Evolutionary conservation across 1,140 invertebrate genomes (phyloP), one percentile per base, ranked within the genome.

Genomic region (Aphaenogaster rudis): DNA sequence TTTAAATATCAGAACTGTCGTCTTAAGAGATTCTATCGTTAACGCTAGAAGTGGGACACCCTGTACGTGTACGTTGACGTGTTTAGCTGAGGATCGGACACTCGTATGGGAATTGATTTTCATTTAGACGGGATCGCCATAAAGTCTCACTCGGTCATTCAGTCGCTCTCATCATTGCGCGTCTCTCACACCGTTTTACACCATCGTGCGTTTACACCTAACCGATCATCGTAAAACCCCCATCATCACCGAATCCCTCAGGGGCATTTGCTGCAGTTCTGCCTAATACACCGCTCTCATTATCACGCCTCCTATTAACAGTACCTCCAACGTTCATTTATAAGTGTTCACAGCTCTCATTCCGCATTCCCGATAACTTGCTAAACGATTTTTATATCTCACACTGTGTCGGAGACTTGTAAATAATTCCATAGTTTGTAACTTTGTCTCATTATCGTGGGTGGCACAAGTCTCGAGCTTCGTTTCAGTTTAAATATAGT

Each of bases 281-380:
- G 92, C 92, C 92, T 92, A 87, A 93, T 90, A 93, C 92, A 93
- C 92, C 92, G 92, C 92, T 93, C 92, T 93, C 92, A 93, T 93
- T 69, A 90, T 3, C 69, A 91, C 88, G 87, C 86, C 91, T 91
- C 15, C 84, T 86, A 91, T 82, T 88, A 86, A 88, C 87, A 82
- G 50, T 28, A 59, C 88, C 80, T 88, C 86, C 86, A 87, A 59
- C 59, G 36, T 67, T 71, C 54, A 82, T 76, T 84, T 82, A 71
- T 78, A 63, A 87, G 77, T 57, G 21, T 89, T 89, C 36, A 42
- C 52, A 82, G 54, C 33, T 80, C 17, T 82, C n/a, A 28, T 88
- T 59, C 11, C 52, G 21, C 52, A 42, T 88, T 74, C 17, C 42
- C 77, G 6, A 11, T 11, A 45, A 71, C 39, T 42, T 54, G n/a